phyloP scores from a whole-genome alignment of 2,797 vertebrate genomes.

The Sebastes steindachneri region DNA sequence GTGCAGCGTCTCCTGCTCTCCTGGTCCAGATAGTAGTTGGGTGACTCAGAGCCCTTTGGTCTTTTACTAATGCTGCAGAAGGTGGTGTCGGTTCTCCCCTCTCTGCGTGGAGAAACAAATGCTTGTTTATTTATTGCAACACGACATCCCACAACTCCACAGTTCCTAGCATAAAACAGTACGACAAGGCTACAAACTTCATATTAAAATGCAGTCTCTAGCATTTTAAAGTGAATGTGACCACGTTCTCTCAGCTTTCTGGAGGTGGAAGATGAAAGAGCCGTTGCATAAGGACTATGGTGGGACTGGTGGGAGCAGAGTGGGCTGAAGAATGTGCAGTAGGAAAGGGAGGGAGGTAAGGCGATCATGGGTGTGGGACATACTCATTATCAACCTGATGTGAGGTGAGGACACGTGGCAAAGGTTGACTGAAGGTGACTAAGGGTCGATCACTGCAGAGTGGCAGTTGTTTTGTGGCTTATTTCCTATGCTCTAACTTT shows the following conservation, averaged over 20 bases:
- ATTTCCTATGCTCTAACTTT: neutral
- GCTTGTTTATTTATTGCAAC: conserved; percentile 10
- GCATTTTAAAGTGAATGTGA: conserved; percentile 2
- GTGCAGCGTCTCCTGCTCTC: conserved; percentile 89
- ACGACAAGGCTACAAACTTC: neutral
- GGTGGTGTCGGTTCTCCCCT: conserved; percentile 74
- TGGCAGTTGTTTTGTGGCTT: conserved; percentile 1
- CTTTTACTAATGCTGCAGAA: conserved; percentile 72
- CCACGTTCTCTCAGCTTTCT: neutral
- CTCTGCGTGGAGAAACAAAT: conserved; percentile 75
- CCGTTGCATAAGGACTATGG: conserved; percentile 36
- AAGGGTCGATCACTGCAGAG: neutral
- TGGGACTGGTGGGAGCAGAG: conserved; percentile 38
- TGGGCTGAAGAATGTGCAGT: conserved; percentile 53
- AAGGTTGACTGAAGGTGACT: neutral
- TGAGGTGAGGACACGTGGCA: conserved; percentile 5
- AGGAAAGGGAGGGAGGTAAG: conserved; percentile 7
- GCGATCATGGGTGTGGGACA: conserved; percentile 2
- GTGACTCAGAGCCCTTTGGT: conserved; percentile 91
- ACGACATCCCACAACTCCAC: neutral
- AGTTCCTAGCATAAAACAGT: neutral
- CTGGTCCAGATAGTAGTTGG: conserved; percentile 94
- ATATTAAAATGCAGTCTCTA: neutral
- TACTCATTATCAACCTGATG: conserved; percentile 46
- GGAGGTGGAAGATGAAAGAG: conserved; percentile 47